phyloP scores from a whole-genome alignment of 2,797 vertebrate genomes.

The Taenioides sp. region DNA sequence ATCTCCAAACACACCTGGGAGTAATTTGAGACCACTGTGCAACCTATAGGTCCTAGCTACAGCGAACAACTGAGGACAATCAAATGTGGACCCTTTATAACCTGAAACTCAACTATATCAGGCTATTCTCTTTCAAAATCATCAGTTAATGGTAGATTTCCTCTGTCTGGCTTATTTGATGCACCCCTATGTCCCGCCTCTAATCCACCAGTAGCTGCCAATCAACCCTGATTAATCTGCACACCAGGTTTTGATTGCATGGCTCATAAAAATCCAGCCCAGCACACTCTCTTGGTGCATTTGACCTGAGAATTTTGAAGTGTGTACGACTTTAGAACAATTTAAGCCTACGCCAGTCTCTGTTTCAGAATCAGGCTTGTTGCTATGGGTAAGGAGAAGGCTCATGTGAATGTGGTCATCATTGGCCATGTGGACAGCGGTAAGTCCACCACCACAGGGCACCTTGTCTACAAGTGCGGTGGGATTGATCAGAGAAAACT shows the following conservation, averaged over 20 bases:
- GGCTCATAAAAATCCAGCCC: slow-evolving; percentile 36
- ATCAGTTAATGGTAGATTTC: not conserved
- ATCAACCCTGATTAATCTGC: slow-evolving; percentile 36
- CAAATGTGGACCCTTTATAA: not conserved
- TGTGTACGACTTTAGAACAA: not conserved
- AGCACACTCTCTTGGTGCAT: rapidly evolving
- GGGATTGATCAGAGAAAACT: slow-evolving; percentile 79
- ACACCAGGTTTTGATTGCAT: slow-evolving; percentile 53
- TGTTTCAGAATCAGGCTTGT: rapidly evolving
- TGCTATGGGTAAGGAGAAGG: slow-evolving; percentile 66
- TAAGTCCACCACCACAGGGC: slow-evolving; percentile 84
- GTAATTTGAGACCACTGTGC: slow-evolving; percentile 30
- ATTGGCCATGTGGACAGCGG: slow-evolving; percentile 86
- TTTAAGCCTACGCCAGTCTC: too few species aligned
- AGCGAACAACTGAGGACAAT: not conserved
- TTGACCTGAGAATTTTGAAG: slow-evolving; percentile 1
- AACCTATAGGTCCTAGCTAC: not conserved
- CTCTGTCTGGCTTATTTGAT: not conserved
- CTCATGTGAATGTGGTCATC: slow-evolving; percentile 79
- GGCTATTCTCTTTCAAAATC: too few species aligned
- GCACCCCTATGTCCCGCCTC: not conserved
- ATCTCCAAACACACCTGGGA: slow-evolving; percentile 30
- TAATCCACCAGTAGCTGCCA: slow-evolving; percentile 10
- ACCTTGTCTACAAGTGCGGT: slow-evolving; percentile 83
- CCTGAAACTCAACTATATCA: not conserved